Conservation (phyloP, 2,888 invertebrate genomes). For the Nebria salina region DNA sequence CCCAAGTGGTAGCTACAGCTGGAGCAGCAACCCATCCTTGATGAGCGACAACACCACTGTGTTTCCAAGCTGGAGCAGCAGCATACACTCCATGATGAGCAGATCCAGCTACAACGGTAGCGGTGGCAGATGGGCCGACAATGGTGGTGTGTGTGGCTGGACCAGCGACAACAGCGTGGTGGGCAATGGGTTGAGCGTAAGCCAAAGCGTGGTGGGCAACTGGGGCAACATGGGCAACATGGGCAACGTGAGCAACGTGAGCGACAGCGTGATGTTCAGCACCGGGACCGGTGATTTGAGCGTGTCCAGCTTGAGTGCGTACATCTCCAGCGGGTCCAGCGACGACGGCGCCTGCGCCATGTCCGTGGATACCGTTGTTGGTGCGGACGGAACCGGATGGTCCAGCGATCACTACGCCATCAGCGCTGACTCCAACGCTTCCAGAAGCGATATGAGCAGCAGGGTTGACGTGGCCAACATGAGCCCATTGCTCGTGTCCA, state of each 20-base stretch:
- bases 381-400: constrained; percentile 12
- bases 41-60: too few species aligned
- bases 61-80: neutral
- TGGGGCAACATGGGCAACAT: constrained; percentile 43
- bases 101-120: constrained; percentile 7
- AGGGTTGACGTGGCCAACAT: constrained; percentile 2
- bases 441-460: constrained; percentile 14
- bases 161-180: constrained; percentile 16
- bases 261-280: neutral
- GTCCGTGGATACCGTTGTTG: constrained; percentile 21
- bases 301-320: neutral
- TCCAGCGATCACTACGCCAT: constrained; percentile 38
- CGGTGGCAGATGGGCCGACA: constrained; percentile 6
- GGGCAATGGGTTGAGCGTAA: neutral
- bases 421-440: constrained; percentile 10
- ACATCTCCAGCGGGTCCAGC: constrained; percentile 31
- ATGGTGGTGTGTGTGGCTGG: constrained; percentile 13
- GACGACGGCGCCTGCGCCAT: constrained; percentile 7
- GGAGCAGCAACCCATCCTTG: neutral
- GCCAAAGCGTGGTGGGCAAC: constrained; percentile 50
- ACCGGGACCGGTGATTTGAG: constrained; percentile 2
- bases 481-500: constrained; percentile 8
- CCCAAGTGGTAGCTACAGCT: constrained; percentile 6
- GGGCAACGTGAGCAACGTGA: neutral
- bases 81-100: constrained; percentile 4